Base-by-base conservation (phyloP, 1,140 invertebrate species). In the Phymorhynchus buccinoides region DNA sequence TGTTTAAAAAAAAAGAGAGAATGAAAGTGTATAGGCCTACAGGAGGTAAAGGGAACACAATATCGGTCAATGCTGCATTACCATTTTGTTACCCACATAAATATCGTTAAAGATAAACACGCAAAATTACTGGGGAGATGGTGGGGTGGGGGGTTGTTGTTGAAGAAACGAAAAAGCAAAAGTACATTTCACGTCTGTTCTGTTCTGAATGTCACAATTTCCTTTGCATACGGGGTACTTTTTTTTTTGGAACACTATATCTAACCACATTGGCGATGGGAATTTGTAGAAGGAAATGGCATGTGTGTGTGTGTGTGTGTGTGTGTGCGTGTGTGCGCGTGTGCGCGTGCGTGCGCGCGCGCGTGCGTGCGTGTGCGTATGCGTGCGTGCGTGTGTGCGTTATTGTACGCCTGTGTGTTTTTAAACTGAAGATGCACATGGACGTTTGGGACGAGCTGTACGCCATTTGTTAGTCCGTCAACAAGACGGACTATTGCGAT, bases 281-380 rank as follows among this genome's bases (percentile, higher is more conserved):
- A n/a, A n/a, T n/a, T n/a, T n/a, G 71, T 73, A 73, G 71, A 9
- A 14, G 71, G 0, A 14, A 2, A 73, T 32, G 16, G 1, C 14
- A 16, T 30, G 14, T 37, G n/a, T 73, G n/a, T n/a, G 2, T 37
- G n/a, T 73, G 2, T 73, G 71, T 73, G 71, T 73, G 71, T 73
- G 71, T 73, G 71, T 73, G 71, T 77, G 32, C 30, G 68, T 35
- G 68, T 73, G 68, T 35, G 35, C 30, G 68, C n/a, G 35, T 73
- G 35, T 73, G 68, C 30, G 68, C n/a, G 68, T 73, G 68, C 30
- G 68, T 73, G 27, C n/a, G 27, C 30, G 68, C n/a, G 35, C 68
- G 68, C n/a, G 12, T 73, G 68, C 73, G 30, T 77, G 73, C 22
- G 39, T 77, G 32, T 77, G 73, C n/a, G 22, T 37, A 37, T 37